Evolutionary conservation across 2,797 vertebrate species (phyloP).

Genomic region (Enteromius treurensis): DNA sequence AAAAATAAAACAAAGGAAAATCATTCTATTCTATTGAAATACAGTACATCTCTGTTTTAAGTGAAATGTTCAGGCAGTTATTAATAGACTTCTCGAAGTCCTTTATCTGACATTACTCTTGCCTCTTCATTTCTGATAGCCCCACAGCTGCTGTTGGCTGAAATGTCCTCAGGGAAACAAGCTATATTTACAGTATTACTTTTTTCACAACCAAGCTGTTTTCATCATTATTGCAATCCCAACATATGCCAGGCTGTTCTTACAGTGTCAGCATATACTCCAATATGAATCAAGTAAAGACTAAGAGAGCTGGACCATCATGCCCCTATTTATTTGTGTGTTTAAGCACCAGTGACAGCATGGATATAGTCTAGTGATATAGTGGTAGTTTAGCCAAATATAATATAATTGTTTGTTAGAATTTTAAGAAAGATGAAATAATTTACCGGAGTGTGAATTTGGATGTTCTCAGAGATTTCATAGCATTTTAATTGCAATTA

Average conservation of each 20-base stretch:
- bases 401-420: neutral
- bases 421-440: neutral
- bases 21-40: too few relatives aligned
- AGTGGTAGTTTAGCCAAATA: neutral
- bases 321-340: neutral
- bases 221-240: conserved; percentile 5
- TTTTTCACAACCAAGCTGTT: conserved; percentile 19
- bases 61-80: conserved; percentile 18
- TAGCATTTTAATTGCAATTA: neutral
- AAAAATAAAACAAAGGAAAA: too few relatives aligned
- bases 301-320: neutral
- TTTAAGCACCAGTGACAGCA: neutral
- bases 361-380: neutral
- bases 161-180: conserved; percentile 26
- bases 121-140: conserved; percentile 28
- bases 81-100: conserved; percentile 30
- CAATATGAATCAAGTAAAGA: neutral
- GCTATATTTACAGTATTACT: conserved; percentile 38
- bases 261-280: neutral
- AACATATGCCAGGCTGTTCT: conserved; percentile 11
- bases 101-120: conserved; percentile 27
- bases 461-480: neutral
- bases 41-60: neutral
- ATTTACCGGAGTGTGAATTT: neutral
- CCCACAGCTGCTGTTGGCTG: conserved; percentile 24